Conservation (phyloP, 2,888 invertebrate species). For the Volucella bombylans region DNA sequence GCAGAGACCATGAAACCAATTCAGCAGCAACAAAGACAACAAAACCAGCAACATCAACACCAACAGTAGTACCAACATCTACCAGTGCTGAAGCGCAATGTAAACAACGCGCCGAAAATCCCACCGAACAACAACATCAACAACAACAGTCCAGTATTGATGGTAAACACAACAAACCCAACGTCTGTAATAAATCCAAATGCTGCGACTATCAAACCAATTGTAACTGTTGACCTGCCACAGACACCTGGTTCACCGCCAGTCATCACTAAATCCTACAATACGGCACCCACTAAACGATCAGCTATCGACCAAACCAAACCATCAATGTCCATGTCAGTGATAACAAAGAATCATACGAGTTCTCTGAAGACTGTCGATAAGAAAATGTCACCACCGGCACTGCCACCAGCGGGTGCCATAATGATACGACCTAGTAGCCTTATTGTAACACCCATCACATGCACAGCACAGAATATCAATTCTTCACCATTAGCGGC, state of each 20-base stretch:
- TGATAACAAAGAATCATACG: constrained; percentile 41
- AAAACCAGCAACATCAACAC: too few species aligned
- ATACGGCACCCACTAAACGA: constrained; percentile 12
- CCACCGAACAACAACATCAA: neutral
- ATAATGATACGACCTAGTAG: constrained; percentile 49
- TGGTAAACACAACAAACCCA: constrained; percentile 17
- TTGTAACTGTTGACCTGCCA: constrained; percentile 57
- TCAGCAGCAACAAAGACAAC: constrained; percentile 6
- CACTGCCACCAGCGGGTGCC: constrained; percentile 4
- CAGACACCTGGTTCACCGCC: constrained; percentile 45
- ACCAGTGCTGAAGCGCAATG: constrained; percentile 36
- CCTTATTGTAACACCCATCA: constrained; percentile 59
- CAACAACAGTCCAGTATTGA: neutral
- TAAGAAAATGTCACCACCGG: constrained; percentile 34
- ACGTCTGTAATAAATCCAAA: constrained; percentile 2
- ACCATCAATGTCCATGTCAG: constrained; percentile 49
- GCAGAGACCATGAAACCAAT: constrained; percentile 11
- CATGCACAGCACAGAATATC: constrained; percentile 20
- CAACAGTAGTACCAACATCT: neutral
- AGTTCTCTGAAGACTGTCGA: constrained; percentile 19
- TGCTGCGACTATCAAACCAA: constrained; percentile 38
- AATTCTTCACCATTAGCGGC: constrained; percentile 10
- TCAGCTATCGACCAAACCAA: constrained; percentile 11
- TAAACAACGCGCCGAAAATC: neutral
- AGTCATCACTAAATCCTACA: constrained; percentile 42